Conservation (phyloP, 2,113 vertebrate species). For the Etia nguti region DNA sequence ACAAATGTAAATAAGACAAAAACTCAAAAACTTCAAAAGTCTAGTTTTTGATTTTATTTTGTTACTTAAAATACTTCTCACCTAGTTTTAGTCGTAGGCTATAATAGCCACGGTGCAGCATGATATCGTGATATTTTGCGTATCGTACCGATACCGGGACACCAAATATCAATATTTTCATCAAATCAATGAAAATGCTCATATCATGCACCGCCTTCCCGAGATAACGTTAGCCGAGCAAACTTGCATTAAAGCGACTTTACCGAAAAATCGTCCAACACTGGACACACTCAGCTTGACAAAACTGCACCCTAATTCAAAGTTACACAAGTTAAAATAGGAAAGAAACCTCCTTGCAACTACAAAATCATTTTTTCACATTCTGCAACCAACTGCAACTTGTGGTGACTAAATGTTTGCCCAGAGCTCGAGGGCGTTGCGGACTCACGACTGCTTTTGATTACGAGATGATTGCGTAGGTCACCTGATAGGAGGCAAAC, state of each 20-base stretch:
- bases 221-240: background rate
- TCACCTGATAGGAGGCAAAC: background rate
- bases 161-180: background rate
- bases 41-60: background rate
- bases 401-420: background rate
- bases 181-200: background rate
- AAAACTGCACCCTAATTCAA: background rate
- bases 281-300: background rate
- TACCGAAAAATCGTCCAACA: background rate
- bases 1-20: background rate
- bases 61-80: background rate
- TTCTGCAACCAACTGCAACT: background rate
- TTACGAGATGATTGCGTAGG: background rate
- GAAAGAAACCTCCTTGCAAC: background rate
- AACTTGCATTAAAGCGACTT: background rate
- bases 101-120: background rate
- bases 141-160: background rate
- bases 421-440: accelerated
- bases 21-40: background rate
- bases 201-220: background rate
- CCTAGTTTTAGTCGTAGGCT: background rate
- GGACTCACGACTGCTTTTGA: background rate
- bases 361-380: background rate
- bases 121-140: background rate
- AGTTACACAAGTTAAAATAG: background rate